Evolutionary conservation across 2,113 vertebrate genomes (phyloP).

Genomic region (Ceyx margarethae): DNA sequence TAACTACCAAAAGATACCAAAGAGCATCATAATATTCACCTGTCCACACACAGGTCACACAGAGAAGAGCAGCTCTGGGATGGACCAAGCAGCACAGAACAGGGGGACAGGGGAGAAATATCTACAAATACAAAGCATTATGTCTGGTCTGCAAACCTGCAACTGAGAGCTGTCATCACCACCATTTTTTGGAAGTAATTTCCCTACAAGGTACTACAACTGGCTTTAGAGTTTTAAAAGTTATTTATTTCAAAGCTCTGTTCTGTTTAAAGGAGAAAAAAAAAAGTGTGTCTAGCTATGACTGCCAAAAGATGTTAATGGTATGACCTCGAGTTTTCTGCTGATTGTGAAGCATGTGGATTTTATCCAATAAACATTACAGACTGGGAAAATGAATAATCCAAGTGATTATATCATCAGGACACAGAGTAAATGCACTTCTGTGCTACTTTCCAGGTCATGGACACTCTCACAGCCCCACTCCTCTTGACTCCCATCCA

Average conservation of each 20-base stretch:
- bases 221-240: not conserved
- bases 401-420: not conserved
- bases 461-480: not conserved
- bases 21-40: not conserved
- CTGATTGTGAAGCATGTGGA: not conserved
- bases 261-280: not conserved
- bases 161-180: not conserved
- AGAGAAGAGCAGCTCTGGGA: not conserved
- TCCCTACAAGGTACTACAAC: not conserved
- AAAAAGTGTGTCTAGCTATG: not conserved
- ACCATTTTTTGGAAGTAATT: accelerated
- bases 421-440: not conserved
- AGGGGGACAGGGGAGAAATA: not conserved
- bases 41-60: not conserved
- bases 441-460: not conserved
- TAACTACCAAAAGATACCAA: not conserved
- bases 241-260: not conserved
- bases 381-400: not conserved
- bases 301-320: not conserved
- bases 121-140: not conserved
- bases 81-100: not conserved
- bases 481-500: not conserved
- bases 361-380: not conserved
- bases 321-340: not conserved
- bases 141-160: not conserved